A percentile compares a stretch with the other conserved stretches of the same genome.
phyloP scores from a whole-genome alignment of 2,888 invertebrate genomes.

The Myathropa florea region DNA sequence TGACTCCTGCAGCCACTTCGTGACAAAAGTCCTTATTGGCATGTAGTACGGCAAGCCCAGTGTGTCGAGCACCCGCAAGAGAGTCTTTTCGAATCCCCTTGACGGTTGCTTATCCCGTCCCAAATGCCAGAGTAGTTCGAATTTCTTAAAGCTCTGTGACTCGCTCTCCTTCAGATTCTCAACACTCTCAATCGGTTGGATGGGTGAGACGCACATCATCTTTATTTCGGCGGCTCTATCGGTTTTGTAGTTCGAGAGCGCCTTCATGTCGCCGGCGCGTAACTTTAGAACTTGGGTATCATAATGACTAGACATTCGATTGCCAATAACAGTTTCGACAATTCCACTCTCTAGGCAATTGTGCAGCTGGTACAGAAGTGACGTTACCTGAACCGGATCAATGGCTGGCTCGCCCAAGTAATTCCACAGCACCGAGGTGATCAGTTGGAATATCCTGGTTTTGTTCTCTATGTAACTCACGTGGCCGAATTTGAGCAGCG shows the following conservation, averaged over 20 bases:
- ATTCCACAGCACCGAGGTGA: slow-evolving; percentile 87
- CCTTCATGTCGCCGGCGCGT: slow-evolving; percentile 63
- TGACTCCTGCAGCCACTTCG: slow-evolving; percentile 88
- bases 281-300: slow-evolving; percentile 75
- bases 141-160: slow-evolving; percentile 79
- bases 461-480: slow-evolving; percentile 85
- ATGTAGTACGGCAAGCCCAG: slow-evolving; percentile 78
- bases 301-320: slow-evolving; percentile 76
- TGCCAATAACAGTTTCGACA: slow-evolving; percentile 88
- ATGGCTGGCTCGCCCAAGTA: slow-evolving; percentile 82
- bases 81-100: slow-evolving; percentile 82
- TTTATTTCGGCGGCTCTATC: slow-evolving; percentile 78
- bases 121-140: slow-evolving; percentile 86
- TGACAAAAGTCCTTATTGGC: slow-evolving; percentile 83
- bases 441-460: slow-evolving; percentile 85
- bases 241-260: slow-evolving; percentile 76
- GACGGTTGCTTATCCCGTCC: slow-evolving; percentile 85
- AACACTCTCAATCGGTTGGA: slow-evolving; percentile 72
- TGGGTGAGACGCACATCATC: slow-evolving; percentile 77
- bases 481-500: slow-evolving; percentile 85
- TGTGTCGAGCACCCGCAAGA: slow-evolving; percentile 84
- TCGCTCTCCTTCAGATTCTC: slow-evolving; percentile 78
- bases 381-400: slow-evolving; percentile 81
- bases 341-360: slow-evolving; percentile 84
- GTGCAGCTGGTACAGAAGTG: slow-evolving; percentile 89